phyloP scores from a whole-genome alignment of 2,888 invertebrate genomes.

The Axea sp. region DNA sequence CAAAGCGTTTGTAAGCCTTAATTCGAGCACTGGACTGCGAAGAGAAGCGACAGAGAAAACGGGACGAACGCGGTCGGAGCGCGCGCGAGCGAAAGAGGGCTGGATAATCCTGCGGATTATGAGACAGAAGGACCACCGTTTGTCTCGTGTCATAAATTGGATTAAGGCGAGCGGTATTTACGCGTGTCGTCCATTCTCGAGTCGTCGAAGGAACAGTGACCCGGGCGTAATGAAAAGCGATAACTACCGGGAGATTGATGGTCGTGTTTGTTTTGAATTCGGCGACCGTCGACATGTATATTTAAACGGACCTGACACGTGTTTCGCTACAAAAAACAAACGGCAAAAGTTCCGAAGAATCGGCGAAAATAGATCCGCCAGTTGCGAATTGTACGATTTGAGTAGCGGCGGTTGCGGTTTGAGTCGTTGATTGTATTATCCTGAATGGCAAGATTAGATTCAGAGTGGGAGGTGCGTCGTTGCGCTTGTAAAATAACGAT shows the following conservation, averaged over 20 bases:
- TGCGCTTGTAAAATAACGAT: no score
- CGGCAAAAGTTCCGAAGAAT: no score
- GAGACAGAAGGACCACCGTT: slow-evolving; percentile 65
- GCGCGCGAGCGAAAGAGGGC: background rate
- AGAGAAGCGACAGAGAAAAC: slow-evolving; percentile 1
- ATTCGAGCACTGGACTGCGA: slow-evolving; percentile 41
- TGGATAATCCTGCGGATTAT: slow-evolving; percentile 70
- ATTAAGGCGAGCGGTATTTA: slow-evolving; percentile 71
- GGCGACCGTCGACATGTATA: slow-evolving; percentile 11
- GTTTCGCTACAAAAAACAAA: background rate
- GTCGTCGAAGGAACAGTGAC: slow-evolving; percentile 24
- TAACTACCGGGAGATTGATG: slow-evolving; percentile 30
- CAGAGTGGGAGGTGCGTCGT: no score
- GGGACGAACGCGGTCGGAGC: background rate
- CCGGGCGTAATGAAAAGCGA: slow-evolving; percentile 38
- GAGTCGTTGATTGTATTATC: no score
- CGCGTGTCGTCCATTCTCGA: slow-evolving; percentile 39
- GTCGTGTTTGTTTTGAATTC: slow-evolving; percentile 48
- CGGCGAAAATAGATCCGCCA: no score
- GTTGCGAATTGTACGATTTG: no score
- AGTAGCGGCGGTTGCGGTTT: no score
- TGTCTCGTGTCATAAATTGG: slow-evolving; percentile 73
- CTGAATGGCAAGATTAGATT: no score
- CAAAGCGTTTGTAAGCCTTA: slow-evolving; percentile 46
- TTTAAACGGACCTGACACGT: slow-evolving; percentile 30